phyloP scores from a whole-genome alignment of 1,140 invertebrate species.

The Leptoteleia sp. region DNA sequence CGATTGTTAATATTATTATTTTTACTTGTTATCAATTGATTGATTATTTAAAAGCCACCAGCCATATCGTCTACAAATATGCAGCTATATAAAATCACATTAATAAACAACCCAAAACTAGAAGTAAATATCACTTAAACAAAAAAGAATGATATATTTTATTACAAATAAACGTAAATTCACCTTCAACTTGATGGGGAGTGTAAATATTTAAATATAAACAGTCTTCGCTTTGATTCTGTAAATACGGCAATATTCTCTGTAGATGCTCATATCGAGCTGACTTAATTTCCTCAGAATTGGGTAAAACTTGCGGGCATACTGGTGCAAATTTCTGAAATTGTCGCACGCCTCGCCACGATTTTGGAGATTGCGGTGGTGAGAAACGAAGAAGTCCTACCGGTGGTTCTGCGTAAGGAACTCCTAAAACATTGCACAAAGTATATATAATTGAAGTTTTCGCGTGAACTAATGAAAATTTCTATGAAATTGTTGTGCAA shows the following conservation, averaged over 20 bases:
- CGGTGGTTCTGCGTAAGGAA: conserved; percentile 96
- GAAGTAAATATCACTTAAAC: no score
- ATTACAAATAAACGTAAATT: conserved; percentile 54
- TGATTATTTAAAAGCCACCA: no score
- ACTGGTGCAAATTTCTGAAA: conserved; percentile 90
- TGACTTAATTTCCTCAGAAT: conserved; percentile 83
- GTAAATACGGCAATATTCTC: conserved; percentile 86
- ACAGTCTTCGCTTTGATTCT: conserved; percentile 94
- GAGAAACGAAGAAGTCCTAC: conserved; percentile 91
- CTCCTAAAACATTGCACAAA: conserved; percentile 81
- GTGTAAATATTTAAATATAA: conserved; percentile 96
- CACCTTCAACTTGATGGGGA: conserved; percentile 86
- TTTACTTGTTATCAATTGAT: no score
- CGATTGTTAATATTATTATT: no score
- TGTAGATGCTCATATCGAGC: conserved; percentile 86
- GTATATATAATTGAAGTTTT: no score
- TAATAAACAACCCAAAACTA: no score
- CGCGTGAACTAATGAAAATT: no score
- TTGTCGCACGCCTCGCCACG: conserved; percentile 87
- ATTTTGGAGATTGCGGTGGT: conserved; percentile 88
- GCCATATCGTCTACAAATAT: no score
- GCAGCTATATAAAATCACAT: no score
- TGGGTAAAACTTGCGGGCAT: conserved; percentile 90
- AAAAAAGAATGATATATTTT: no score
- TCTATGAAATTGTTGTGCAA: no score